Percentiles rank a stretch among this genome's conserved stretches.
Evolutionary conservation across 2,113 vertebrate species (phyloP).

Genomic region (Scophthalmus maximus): DNA sequence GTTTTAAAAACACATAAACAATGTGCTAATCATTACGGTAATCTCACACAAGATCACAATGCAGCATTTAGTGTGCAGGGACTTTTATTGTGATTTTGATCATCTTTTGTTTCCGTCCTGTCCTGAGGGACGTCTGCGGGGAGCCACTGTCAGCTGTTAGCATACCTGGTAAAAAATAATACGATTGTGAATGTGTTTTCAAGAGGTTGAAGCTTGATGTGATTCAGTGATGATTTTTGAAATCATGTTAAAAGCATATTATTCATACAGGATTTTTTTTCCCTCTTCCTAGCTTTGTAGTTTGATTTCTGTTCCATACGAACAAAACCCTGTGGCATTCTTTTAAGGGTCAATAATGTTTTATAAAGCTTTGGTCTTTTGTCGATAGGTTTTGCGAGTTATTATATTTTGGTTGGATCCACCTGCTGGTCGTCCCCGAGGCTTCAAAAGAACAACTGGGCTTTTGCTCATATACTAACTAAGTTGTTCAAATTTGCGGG

Average conservation of each 20-base stretch:
- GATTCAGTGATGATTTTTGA: not conserved
- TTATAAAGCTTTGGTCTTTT: not conserved
- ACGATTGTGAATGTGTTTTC: not conserved
- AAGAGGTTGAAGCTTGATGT: not conserved
- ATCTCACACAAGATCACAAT: not conserved
- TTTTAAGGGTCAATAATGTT: not conserved
- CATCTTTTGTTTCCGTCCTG: constrained; percentile 41
- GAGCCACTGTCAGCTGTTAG: not conserved
- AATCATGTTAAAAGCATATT: no score
- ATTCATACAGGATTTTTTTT: not conserved
- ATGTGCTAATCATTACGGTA: not conserved
- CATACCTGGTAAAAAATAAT: not conserved
- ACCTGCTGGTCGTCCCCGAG: not conserved
- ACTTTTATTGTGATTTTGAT: constrained; percentile 8
- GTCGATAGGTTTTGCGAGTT: not conserved
- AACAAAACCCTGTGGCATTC: not conserved
- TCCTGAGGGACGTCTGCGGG: not conserved
- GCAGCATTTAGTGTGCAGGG: not conserved
- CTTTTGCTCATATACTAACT: not conserved
- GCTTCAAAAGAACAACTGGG: not conserved
- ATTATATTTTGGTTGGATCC: not conserved
- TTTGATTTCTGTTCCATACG: no score
- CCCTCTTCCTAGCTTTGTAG: no score
- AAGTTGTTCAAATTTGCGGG: no score
- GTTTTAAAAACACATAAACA: no score